Base-by-base conservation (phyloP, 2,113 vertebrate species). In the Lampris incognitus region DNA sequence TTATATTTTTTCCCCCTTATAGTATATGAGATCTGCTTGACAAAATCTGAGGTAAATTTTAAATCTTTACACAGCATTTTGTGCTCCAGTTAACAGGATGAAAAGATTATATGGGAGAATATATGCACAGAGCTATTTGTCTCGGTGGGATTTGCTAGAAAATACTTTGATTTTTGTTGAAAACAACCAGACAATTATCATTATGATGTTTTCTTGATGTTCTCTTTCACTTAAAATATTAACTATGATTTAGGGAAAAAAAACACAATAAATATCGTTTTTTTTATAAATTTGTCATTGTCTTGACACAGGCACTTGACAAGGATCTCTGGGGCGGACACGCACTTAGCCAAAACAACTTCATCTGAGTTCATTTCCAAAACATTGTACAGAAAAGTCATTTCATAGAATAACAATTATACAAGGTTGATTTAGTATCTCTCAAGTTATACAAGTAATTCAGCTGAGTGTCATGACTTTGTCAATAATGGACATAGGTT, bases 221-320 rank as follows among this genome's bases (percentile, higher is more conserved):
- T 76, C 9, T 72, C 68, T 85, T 66, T 44, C 51, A 64, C 63
- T 57, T 11, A 38, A 0, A 6, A 67, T 74, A 84, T 84, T 42
- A 85, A 83, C 42, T 66, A 64, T 9, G 11, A 65, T 74, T 81
- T 69, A 83, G 49, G 74, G 75, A 60, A 9, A 10, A 67, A 76
- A 79, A 79, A 83, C 72, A 75, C 70, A 76, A 79, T 87, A 67
- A 83, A 84, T 83, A 76, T 74, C 51, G 6, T 36, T 11, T 42
- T 60, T 39, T 58, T 46, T 54, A 1, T 11, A 63, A 13, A 50
- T 6, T 46, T 74, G 10, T 74, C 75, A 69, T 9, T 61, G 38
- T 24, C 10, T 44, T 60, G 42, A 9, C 44, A 69, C 38, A 52
- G 39, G 4, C 55, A 44, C 65, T 54, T 38, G 51, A 70, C 59